These are phyloP conservation scores for Cheiracanthium punctorium DNA, from an alignment of 2,888 invertebrate genomes.

Conservation along the genomic window DNA sequence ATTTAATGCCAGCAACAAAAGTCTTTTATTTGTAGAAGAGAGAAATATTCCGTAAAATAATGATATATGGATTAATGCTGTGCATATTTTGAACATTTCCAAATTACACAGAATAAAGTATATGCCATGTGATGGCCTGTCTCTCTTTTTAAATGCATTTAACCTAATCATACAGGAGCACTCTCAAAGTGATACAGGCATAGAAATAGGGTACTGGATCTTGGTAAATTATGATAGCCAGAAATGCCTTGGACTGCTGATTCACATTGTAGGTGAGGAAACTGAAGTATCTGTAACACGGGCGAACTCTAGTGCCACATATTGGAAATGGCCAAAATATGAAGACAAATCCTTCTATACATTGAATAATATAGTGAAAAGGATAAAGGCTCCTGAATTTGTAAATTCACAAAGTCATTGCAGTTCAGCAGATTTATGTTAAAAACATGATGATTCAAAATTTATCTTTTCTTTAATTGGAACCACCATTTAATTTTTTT, in stretches of 20 bases:
- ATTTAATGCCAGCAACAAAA: not conserved
- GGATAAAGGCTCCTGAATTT: not conserved
- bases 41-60: not conserved
- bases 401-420: not conserved
- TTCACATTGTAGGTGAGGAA: not conserved
- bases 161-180: not conserved
- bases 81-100: not conserved
- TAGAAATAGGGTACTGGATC: not conserved
- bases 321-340: not conserved
- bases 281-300: not conserved
- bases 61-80: not conserved
- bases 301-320: not conserved
- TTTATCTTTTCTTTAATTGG: not conserved
- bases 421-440: not conserved
- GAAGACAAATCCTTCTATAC: not conserved
- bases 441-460: not conserved
- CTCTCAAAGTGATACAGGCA: not conserved
- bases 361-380: not conserved
- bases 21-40: not conserved
- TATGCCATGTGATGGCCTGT: not conserved
- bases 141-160: not conserved
- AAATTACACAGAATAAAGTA: not conserved
- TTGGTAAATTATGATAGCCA: not conserved
- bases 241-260: not conserved
- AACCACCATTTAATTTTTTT: not conserved